phyloP scores from a whole-genome alignment of 2,113 vertebrate genomes.

The Percopsis transmontana region DNA sequence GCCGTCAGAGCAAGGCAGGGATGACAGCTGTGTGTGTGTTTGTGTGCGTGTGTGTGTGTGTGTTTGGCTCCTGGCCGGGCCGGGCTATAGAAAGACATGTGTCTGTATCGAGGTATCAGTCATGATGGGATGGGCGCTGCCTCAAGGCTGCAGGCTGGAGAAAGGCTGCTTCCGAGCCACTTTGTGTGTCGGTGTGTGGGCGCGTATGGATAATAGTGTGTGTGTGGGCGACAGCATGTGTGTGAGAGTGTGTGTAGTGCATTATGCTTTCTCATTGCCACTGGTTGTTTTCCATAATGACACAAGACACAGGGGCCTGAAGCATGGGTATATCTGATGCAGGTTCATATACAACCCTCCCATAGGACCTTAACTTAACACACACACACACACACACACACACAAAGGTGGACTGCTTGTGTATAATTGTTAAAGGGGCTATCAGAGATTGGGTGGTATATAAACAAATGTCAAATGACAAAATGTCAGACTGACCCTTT shows the following conservation, averaged over 20 bases:
- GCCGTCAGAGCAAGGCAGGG: constrained; percentile 30
- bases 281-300: constrained; percentile 1
- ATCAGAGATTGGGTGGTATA: too few species aligned
- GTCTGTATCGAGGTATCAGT: constrained; percentile 50
- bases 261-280: constrained; percentile 10
- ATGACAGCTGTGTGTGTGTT: constrained; percentile 45
- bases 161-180: constrained; percentile 15
- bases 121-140: constrained; percentile 56
- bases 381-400: neutral
- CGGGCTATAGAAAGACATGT: constrained; percentile 36
- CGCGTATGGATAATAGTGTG: neutral
- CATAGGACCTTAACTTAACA: neutral
- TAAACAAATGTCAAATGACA: too few species aligned
- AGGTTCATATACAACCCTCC: too few species aligned
- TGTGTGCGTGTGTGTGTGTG: constrained; percentile 29
- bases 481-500: too few species aligned
- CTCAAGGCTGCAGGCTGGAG: constrained; percentile 50
- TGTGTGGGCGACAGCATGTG: constrained; percentile 11
- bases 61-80: constrained; percentile 12
- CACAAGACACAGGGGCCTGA: neutral
- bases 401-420: neutral
- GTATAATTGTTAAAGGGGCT: neutral
- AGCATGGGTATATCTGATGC: neutral
- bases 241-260: neutral
- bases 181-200: constrained; percentile 5